These are phyloP conservation scores for Encarsia formosa DNA, from an alignment of 2,888 invertebrate genomes.

Conservation along the genomic window DNA sequence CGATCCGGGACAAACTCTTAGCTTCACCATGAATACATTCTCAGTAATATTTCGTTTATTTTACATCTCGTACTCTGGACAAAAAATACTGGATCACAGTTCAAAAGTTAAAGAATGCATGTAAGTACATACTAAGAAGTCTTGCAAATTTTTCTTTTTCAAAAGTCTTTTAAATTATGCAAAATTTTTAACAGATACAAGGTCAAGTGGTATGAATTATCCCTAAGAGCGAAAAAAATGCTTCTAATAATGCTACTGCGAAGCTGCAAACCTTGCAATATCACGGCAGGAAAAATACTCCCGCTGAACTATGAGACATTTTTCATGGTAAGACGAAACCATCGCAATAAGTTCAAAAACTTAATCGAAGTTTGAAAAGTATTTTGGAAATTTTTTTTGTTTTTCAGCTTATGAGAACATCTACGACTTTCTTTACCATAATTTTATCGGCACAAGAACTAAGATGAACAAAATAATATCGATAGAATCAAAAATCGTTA, in stretches of 20 bases:
- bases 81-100: constrained; percentile 12
- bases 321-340: constrained; percentile 6
- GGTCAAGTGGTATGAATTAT: constrained; percentile 11
- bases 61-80: constrained; percentile 12
- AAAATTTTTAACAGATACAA: constrained; percentile 2
- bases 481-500: too few species aligned
- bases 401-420: constrained; percentile 17
- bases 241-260: constrained; percentile 9
- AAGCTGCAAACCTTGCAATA: constrained; percentile 8
- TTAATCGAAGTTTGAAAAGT: too few species aligned
- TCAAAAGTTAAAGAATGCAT: not conserved
- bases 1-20: not conserved
- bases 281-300: constrained; percentile 7
- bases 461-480: too few species aligned
- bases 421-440: constrained; percentile 18
- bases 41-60: constrained; percentile 13
- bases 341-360: too few species aligned
- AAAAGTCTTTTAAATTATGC: too few species aligned
- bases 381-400: too few species aligned
- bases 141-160: too few species aligned
- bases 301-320: constrained; percentile 14
- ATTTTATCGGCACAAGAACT: constrained; percentile 10
- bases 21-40: not conserved
- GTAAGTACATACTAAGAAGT: constrained; percentile 4
- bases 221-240: constrained; percentile 4